Evolutionary conservation across 2,888 invertebrate species (phyloP), one percentile per base, ranked within the genome.

Genomic region (Tryphoninae sp.): DNA sequence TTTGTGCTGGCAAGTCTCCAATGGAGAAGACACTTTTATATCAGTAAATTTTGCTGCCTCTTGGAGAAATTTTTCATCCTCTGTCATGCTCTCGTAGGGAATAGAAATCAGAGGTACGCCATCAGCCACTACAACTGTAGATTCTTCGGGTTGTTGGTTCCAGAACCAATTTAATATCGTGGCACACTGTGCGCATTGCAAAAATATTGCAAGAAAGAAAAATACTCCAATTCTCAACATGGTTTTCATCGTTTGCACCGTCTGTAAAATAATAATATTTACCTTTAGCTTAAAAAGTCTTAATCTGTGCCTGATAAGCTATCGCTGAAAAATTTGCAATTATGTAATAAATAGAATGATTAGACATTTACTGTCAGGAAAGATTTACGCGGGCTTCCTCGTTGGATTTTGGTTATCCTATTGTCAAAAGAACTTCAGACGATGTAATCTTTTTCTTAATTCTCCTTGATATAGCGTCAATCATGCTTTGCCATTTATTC

Each of bases 1-100:
- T 94, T 95, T 93, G 85, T 95, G 95, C 87, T 95, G 94, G 89
- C 95, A 95, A 9, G 93, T 92, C 90, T 95, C 95, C 68, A 95
- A 89, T 2, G 94, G 93, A 0, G 93, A 93, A 0, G 94, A 92
- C 81, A 94, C 90, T 73, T 93, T 92, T 75, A 94, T 92, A 11
- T 94, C 93, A 1, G 94, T 93, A 67, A 94, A 92, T 88, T 94
- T 93, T 13, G 93, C 92, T 26, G 94, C 95, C 89, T 94, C 94
- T 69, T 93, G 92, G n/a, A 95, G 91, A 86, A 95, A 95, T 84
- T 94, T 94, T 84, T 95, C 94, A 87, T 95, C 95, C 4, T 91
- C 89, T 2, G 91, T 91, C 88, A 90, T 88, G 0, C 88, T 83
- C 72, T 92, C 92, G 42, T 90, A 92, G 0, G 92, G 92, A 51